Conservation (phyloP, 2,797 vertebrate species). For the Brachyrhaphis roseni region DNA sequence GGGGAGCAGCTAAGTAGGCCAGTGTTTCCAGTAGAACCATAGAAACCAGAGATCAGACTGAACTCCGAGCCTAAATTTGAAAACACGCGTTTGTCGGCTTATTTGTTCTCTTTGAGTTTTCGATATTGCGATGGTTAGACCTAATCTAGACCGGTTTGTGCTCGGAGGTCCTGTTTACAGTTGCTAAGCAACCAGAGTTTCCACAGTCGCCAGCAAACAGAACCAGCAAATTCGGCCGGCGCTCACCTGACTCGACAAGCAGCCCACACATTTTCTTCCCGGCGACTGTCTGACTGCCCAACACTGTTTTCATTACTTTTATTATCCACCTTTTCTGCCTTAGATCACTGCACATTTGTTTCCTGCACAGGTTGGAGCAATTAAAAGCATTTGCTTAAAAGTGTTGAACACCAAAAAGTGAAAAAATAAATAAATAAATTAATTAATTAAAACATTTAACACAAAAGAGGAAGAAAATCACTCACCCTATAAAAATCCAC, state of each 20-base stretch:
- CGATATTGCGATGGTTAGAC: neutral
- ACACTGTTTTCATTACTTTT: neutral
- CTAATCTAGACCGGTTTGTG: constrained; percentile 1
- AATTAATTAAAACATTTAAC: neutral
- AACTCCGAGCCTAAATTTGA: neutral
- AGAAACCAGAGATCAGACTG: neutral
- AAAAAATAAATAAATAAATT: neutral
- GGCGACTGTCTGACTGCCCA: neutral
- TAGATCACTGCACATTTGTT: neutral
- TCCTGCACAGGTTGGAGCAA: neutral
- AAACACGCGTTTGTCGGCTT: neutral
- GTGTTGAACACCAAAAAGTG: neutral
- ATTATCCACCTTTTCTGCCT: neutral
- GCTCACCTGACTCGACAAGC: neutral
- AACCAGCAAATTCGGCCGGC: neutral
- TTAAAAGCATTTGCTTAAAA: neutral
- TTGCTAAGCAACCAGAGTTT: constrained; percentile 3
- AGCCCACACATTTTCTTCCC: neutral
- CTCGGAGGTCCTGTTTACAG: neutral
- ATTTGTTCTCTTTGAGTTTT: neutral
- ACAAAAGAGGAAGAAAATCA: neutral
- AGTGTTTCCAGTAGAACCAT: neutral
- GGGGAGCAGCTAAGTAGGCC: neutral
- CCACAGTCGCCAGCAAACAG: neutral
- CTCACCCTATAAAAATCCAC: neutral